Conservation (phyloP, 2,797 vertebrate species). For the Morus bassanus region DNA sequence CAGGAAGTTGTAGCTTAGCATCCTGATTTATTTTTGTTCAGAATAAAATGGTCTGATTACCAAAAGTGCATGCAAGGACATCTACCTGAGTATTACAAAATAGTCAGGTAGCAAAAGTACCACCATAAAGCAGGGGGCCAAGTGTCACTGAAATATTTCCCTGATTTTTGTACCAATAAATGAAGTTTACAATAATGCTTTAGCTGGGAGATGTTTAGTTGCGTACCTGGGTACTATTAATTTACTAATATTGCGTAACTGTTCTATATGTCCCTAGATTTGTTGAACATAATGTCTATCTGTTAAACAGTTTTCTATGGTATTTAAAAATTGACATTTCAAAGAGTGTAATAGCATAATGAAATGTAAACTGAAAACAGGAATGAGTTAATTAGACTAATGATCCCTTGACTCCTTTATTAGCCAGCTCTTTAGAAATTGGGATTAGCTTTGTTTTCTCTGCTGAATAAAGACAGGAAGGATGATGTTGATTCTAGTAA, state of each 20-base stretch:
- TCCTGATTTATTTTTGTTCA: background rate
- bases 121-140: background rate
- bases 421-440: slow-evolving; percentile 72
- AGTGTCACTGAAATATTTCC: background rate
- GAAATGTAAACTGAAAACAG: slow-evolving; percentile 73
- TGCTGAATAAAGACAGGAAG: slow-evolving; percentile 70
- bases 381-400: slow-evolving; percentile 75
- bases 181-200: background rate
- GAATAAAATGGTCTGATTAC: background rate
- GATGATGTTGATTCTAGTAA: slow-evolving; percentile 73
- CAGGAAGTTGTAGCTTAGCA: background rate
- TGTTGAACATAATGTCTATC: slow-evolving; percentile 32
- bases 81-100: background rate
- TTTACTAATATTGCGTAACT: slow-evolving; percentile 43
- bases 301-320: slow-evolving; percentile 65
- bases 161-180: background rate
- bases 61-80: background rate
- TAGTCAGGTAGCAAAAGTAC: background rate
- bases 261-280: slow-evolving; percentile 29
- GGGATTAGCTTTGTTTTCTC: slow-evolving; percentile 74
- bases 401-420: slow-evolving; percentile 74
- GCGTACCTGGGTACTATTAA: background rate
- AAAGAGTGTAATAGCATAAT: slow-evolving; percentile 71
- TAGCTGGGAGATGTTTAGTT: background rate
- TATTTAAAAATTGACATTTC: slow-evolving; percentile 71